Conservation (phyloP, 64 coral and sea anemone genomes). For the Trachythela sp. region DNA sequence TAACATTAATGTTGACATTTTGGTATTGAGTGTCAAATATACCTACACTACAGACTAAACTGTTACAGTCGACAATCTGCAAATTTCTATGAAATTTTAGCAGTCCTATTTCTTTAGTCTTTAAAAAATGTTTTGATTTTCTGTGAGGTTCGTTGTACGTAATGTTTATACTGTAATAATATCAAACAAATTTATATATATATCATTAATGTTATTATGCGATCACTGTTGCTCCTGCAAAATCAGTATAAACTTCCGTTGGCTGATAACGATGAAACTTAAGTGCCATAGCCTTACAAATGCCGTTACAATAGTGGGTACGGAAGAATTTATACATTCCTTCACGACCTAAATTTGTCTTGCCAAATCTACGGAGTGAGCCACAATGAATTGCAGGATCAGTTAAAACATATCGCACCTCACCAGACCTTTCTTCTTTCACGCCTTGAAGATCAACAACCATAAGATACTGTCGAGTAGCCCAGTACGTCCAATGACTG, state of each 20-base stretch:
- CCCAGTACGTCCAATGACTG: not conserved
- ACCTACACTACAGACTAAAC: too few relatives aligned
- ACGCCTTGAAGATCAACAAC: conserved; percentile 1
- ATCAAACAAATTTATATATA: too few relatives aligned
- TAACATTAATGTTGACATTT: too few relatives aligned
- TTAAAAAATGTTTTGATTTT: too few relatives aligned
- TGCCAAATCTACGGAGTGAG: not conserved
- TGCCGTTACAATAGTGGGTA: not conserved
- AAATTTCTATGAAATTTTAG: too few relatives aligned
- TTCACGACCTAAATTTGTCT: not conserved
- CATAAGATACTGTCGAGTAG: not conserved
- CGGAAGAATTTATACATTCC: not conserved
- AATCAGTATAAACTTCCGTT: not conserved
- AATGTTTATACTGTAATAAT: too few relatives aligned
- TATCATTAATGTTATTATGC: too few relatives aligned
- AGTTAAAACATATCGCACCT: not conserved
- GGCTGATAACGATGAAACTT: not conserved
- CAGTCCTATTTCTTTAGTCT: too few relatives aligned
- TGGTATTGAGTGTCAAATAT: too few relatives aligned
- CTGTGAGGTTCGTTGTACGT: too few relatives aligned
- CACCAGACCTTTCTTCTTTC: not conserved
- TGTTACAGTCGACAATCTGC: too few relatives aligned
- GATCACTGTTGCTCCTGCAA: not conserved
- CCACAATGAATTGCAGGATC: not conserved
- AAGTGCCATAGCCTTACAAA: not conserved